phyloP scores from a whole-genome alignment of 2,113 vertebrate genomes.

The Oncorhynchus mykiss region DNA sequence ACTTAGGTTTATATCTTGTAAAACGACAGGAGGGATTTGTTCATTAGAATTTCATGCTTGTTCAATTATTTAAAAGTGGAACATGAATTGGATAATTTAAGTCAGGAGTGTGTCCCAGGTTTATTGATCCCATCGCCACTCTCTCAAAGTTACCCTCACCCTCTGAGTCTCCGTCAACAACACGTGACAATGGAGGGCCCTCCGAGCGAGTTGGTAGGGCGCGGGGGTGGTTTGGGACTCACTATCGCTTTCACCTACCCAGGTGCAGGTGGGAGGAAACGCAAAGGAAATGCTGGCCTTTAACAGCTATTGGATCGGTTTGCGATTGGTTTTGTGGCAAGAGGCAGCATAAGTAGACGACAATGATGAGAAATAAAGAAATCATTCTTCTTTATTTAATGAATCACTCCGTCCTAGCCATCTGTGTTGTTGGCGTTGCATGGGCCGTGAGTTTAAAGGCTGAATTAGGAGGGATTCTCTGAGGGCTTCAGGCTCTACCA shows the following conservation, averaged over 20 bases:
- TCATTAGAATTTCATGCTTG: no score
- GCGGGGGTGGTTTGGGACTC: no score
- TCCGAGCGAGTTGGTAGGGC: no score
- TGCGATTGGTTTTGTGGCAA: slow-evolving; percentile 1
- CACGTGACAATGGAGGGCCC: no score
- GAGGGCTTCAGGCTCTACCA: slow-evolving; percentile 47
- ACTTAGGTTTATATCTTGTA: no score
- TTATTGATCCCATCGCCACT: no score
- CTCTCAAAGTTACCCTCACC: no score
- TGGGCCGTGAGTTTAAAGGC: slow-evolving; percentile 14
- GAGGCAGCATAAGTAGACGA: slow-evolving; percentile 47
- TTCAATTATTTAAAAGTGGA: no score
- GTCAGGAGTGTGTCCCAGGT: no score
- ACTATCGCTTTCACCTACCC: neutral
- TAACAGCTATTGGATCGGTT: slow-evolving; percentile 8
- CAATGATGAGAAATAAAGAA: slow-evolving; percentile 50
- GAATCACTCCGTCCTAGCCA: neutral
- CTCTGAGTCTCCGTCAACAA: no score
- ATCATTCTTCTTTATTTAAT: slow-evolving; percentile 40
- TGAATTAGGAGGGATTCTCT: slow-evolving; percentile 51
- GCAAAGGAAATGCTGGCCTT: slow-evolving; percentile 6
- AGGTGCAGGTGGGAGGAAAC: slow-evolving; percentile 8
- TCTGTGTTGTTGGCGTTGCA: slow-evolving; percentile 44
- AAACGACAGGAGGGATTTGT: no score
- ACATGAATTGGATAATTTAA: no score